A percentile compares a stretch with the other conserved stretches of the same genome.
Evolutionary conservation across 2,113 vertebrate species (phyloP).

Genomic region (Lagopus muta): DNA sequence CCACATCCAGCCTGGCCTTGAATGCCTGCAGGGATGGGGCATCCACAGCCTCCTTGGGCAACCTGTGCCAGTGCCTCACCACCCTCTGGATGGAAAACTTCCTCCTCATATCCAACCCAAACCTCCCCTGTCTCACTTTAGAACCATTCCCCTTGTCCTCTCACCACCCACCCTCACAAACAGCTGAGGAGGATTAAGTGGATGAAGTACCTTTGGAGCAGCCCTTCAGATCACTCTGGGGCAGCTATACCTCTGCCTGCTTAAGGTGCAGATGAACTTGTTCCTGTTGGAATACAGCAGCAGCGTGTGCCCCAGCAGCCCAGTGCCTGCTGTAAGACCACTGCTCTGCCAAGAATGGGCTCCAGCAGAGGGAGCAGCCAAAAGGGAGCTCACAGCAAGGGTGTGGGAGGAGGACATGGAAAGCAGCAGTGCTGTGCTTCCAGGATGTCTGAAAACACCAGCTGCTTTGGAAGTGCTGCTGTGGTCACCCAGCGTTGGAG

Average conservation of each 20-base stretch:
- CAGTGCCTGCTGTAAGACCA: rapidly evolving
- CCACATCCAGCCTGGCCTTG: too few relatives aligned
- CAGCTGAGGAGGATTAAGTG: too few relatives aligned
- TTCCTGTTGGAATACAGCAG: not conserved
- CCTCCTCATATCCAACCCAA: too few relatives aligned
- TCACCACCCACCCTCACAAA: too few relatives aligned
- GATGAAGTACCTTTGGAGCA: not conserved
- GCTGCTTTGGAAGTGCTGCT: not conserved
- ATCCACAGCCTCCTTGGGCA: too few relatives aligned
- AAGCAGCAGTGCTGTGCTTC: rapidly evolving
- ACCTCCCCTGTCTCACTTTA: too few relatives aligned
- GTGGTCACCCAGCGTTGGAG: not conserved
- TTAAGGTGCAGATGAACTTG: rapidly evolving
- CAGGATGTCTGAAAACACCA: not conserved
- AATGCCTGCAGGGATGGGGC: too few relatives aligned
- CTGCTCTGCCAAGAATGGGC: not conserved
- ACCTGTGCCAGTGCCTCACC: too few relatives aligned
- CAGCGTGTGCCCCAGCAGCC: too few relatives aligned
- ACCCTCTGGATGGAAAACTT: too few relatives aligned
- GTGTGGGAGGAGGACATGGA: not conserved
- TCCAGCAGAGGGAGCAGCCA: not conserved
- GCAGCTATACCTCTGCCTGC: not conserved
- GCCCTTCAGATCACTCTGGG: not conserved
- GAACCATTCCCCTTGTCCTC: too few relatives aligned
- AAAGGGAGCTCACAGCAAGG: not conserved